A percentile compares a stretch with the other conserved stretches of the same genome.
Evolutionary conservation across 1,140 invertebrate genomes (phyloP).

Genomic region (Pseudomyrmex cubaensis): DNA sequence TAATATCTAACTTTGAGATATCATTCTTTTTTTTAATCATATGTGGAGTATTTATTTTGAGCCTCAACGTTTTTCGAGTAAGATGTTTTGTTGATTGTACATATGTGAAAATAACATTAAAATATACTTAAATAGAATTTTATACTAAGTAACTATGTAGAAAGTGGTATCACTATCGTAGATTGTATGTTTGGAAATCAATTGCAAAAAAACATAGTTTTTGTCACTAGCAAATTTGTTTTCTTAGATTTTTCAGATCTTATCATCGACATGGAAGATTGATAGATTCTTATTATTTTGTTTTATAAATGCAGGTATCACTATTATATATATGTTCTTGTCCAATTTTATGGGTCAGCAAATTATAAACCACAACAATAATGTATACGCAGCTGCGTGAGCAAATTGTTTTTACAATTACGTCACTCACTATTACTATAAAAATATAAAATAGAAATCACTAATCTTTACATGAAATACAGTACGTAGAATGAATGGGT

Average conservation of each 20-base stretch:
- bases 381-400: constrained; percentile 22
- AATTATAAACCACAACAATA: constrained; percentile 9
- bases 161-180: too few relatives aligned
- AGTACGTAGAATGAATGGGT: too few relatives aligned
- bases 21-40: background rate
- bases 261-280: background rate
- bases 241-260: background rate
- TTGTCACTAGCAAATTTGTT: too few relatives aligned
- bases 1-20: constrained; percentile 16
- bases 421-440: too few relatives aligned
- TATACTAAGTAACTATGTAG: background rate
- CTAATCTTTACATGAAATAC: too few relatives aligned
- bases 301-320: background rate
- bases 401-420: background rate
- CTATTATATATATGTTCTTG: constrained; percentile 8
- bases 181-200: too few relatives aligned
- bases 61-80: constrained; percentile 5
- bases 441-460: background rate
- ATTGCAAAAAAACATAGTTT: too few relatives aligned
- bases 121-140: background rate
- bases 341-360: background rate
- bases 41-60: background rate
- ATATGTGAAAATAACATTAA: background rate
- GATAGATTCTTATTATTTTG: background rate
- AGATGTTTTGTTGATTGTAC: background rate